Evolutionary conservation across 1,140 invertebrate genomes (phyloP).

Genomic region (Ceratosolen solmsi): DNA sequence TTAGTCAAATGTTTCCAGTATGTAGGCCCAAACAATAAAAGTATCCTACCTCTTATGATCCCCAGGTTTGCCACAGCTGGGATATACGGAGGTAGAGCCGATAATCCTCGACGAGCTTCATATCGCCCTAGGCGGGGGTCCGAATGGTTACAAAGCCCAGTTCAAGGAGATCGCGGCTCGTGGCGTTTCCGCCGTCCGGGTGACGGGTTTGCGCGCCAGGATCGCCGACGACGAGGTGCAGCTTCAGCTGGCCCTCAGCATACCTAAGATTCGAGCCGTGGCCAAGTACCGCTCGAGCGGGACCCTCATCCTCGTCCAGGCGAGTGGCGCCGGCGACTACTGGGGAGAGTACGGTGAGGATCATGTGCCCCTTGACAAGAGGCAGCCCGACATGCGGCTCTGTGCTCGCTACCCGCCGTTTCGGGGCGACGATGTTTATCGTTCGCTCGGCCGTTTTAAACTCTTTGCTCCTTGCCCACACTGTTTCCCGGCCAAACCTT

Average conservation of each 20-base stretch:
- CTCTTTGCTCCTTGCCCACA: neutral
- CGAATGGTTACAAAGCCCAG: slow-evolving; percentile 84
- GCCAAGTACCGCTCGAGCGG: slow-evolving; percentile 86
- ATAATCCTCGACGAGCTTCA: slow-evolving; percentile 85
- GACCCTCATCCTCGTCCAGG: slow-evolving; percentile 83
- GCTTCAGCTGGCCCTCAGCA: slow-evolving; percentile 83
- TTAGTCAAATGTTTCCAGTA: too few species aligned
- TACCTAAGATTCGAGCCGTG: slow-evolving; percentile 83
- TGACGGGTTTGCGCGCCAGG: slow-evolving; percentile 80
- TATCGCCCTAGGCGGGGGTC: slow-evolving; percentile 83
- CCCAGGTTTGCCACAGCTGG: slow-evolving; percentile 67
- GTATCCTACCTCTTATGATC: too few species aligned
- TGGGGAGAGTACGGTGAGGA: slow-evolving; percentile 87
- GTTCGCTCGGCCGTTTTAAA: neutral
- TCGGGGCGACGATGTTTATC: neutral
- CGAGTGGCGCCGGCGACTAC: slow-evolving; percentile 86
- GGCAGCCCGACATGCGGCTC: neutral
- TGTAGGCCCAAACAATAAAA: too few species aligned
- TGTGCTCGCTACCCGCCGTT: neutral
- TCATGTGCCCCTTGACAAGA: neutral
- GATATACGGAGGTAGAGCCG: slow-evolving; percentile 78
- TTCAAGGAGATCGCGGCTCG: slow-evolving; percentile 85
- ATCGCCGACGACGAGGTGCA: slow-evolving; percentile 78
- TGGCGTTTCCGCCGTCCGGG: slow-evolving; percentile 83
- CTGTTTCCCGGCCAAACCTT: too few species aligned